Evolutionary conservation across 1,140 invertebrate species (phyloP).

Genomic region (Matsumurasca onukii): DNA sequence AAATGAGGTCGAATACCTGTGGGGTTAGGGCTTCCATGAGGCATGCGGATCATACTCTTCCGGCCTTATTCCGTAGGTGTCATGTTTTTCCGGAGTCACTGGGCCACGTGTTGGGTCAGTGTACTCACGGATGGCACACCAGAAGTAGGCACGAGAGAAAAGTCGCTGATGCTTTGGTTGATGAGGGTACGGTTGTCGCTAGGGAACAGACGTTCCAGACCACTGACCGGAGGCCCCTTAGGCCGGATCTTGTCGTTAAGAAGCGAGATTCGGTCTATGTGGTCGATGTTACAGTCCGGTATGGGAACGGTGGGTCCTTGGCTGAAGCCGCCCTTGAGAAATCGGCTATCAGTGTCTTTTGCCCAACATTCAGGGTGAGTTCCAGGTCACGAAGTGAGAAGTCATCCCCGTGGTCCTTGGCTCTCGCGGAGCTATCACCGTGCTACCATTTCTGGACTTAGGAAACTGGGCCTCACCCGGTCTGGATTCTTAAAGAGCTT

Average conservation of each 20-base stretch:
- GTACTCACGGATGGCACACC: not conserved
- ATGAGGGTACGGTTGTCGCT: not conserved
- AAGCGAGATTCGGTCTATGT: not conserved
- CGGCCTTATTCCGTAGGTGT: not conserved
- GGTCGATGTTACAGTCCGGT: no score
- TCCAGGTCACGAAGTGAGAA: no score
- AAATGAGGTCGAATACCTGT: not conserved
- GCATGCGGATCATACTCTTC: no score
- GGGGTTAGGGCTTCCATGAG: not conserved
- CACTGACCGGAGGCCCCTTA: no score
- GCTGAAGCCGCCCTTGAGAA: not conserved
- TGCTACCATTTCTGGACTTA: not conserved
- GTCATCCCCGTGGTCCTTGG: no score
- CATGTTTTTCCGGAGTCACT: not conserved
- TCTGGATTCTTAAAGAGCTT: not conserved
- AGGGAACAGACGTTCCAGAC: not conserved
- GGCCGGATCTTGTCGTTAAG: no score
- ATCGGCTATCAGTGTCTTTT: not conserved
- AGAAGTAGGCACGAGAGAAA: not conserved
- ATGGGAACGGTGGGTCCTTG: not conserved
- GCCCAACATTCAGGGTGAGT: not conserved
- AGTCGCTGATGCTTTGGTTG: not conserved
- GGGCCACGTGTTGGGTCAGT: no score
- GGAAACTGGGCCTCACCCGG: not conserved
- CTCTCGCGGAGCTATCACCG: no score